Conservation (phyloP, 92 coral and sea anemone species). For the Ricordea florida region DNA sequence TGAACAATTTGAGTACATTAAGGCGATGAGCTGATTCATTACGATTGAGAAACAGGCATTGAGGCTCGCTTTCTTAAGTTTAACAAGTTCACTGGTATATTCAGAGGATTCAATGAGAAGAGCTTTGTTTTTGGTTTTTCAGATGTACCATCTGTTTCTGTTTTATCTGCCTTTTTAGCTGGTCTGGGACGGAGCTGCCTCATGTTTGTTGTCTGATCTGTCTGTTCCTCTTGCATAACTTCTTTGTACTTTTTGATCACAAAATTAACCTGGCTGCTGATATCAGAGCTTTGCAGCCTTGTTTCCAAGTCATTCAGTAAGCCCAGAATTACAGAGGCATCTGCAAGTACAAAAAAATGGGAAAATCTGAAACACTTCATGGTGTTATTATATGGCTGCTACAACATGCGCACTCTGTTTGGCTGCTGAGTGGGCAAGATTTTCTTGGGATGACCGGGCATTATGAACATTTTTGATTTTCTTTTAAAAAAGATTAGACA, state of each 20-base stretch:
- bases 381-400: too few species aligned
- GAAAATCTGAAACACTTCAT: background rate
- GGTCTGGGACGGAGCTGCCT: background rate
- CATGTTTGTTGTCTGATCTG: slow-evolving; percentile 11
- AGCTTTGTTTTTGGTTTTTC: slow-evolving; percentile 32
- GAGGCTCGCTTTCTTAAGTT: slow-evolving; percentile 43
- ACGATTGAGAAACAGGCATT: background rate
- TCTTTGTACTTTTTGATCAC: slow-evolving; percentile 39
- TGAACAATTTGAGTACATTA: background rate
- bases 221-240: slow-evolving; percentile 26
- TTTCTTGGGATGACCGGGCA: too few species aligned
- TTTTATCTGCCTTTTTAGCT: background rate
- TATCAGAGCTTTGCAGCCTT: slow-evolving; percentile 33
- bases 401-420: too few species aligned
- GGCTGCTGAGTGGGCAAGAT: too few species aligned
- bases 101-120: slow-evolving; percentile 86
- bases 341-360: slow-evolving; percentile 37
- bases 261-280: slow-evolving; percentile 59
- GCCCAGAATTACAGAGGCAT: slow-evolving; percentile 70
- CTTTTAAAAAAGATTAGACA: too few species aligned
- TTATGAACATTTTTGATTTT: too few species aligned
- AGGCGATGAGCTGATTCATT: background rate
- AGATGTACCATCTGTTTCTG: slow-evolving; percentile 4
- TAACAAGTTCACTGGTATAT: slow-evolving; percentile 82
- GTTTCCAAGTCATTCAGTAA: slow-evolving; percentile 64